Conservation (phyloP, 2,797 vertebrate genomes). For the Aeoliscus strigatus region DNA sequence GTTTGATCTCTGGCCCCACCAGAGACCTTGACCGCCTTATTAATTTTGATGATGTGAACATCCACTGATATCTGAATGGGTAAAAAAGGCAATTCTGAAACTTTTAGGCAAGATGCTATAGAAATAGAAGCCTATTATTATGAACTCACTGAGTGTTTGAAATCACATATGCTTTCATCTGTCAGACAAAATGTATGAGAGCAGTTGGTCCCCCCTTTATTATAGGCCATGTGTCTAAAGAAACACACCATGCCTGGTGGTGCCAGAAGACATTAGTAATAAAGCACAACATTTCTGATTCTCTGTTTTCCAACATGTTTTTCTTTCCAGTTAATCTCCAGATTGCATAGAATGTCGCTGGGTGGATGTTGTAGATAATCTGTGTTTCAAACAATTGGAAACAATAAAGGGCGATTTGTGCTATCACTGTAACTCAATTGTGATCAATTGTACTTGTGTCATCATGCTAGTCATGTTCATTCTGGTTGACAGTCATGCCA, state of each 20-base stretch:
- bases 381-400: constrained; percentile 16
- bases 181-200: constrained; percentile 21
- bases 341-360: background rate
- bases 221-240: no score
- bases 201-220: no score
- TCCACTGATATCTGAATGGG: no score
- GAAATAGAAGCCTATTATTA: no score
- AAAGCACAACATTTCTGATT: constrained; percentile 11
- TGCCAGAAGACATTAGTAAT: constrained; percentile 17
- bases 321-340: background rate
- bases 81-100: no score
- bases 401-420: constrained; percentile 15
- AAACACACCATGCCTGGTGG: constrained; percentile 11
- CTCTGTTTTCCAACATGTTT: constrained; percentile 8
- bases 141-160: no score
- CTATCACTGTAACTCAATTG: constrained; percentile 17
- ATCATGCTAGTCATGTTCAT: background rate
- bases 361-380: constrained; percentile 2
- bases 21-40: no score
- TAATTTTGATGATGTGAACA: no score
- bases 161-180: constrained; percentile 10
- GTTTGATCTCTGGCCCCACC: no score
- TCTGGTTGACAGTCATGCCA: background rate
- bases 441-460: constrained; percentile 5
- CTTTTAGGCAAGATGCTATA: no score